Evolutionary conservation across 2,888 invertebrate genomes (phyloP).

Genomic region (Orthosia gothica): DNA sequence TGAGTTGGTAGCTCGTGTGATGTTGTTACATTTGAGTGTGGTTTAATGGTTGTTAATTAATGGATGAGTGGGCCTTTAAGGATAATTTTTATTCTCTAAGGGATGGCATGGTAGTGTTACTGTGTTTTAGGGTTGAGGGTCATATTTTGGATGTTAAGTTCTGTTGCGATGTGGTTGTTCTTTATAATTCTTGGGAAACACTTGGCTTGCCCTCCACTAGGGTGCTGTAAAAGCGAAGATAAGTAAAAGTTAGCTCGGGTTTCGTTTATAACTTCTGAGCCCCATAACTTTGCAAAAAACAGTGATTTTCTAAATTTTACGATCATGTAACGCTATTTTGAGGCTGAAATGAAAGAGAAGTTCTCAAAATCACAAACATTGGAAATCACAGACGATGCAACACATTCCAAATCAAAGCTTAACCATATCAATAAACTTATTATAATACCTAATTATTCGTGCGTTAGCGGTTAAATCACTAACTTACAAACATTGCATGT

Average conservation of each 20-base stretch:
- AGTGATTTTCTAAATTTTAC: no score
- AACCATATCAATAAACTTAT: slow-evolving; percentile 5
- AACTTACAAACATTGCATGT: slow-evolving; percentile 48
- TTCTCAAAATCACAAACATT: not conserved
- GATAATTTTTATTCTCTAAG: slow-evolving; percentile 8
- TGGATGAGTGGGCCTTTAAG: slow-evolving; percentile 9
- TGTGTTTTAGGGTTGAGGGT: not conserved
- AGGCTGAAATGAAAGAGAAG: no score
- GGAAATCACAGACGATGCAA: not conserved
- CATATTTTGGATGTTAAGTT: not conserved
- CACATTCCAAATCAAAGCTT: slow-evolving; percentile 3
- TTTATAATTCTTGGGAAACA: no score
- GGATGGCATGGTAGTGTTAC: slow-evolving; percentile 1
- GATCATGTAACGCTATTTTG: no score
- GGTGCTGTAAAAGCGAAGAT: not conserved
- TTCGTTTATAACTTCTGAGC: no score
- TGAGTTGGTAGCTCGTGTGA: slow-evolving; percentile 51
- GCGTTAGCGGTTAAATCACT: slow-evolving; percentile 27
- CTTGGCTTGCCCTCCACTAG: not conserved
- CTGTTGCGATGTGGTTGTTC: not conserved
- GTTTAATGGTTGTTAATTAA: slow-evolving; percentile 28
- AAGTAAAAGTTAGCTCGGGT: not conserved
- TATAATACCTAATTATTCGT: slow-evolving; percentile 7
- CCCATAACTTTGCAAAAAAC: no score
- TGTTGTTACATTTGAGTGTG: slow-evolving; percentile 40